These are phyloP conservation scores for Crotalus tigris DNA, from an alignment of 2,113 vertebrate species.

Conservation along the genomic window DNA sequence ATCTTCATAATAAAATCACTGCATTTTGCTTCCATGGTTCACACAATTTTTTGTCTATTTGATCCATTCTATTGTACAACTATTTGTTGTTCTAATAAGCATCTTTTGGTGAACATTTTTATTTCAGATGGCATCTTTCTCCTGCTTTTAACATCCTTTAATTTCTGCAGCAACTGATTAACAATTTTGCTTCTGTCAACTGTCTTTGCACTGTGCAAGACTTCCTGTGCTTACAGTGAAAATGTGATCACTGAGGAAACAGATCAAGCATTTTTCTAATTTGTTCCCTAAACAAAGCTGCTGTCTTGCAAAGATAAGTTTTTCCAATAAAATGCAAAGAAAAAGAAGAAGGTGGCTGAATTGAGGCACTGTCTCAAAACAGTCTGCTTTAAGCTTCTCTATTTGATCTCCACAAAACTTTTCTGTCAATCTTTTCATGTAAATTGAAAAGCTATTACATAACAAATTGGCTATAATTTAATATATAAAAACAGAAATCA, in stretches of 20 bases:
- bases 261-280: constrained; percentile 64
- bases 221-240: constrained; percentile 70
- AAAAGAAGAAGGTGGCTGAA: constrained; percentile 25
- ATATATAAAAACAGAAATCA: not conserved
- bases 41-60: constrained; percentile 4
- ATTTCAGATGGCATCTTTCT: not conserved
- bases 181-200: constrained; percentile 62
- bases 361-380: constrained; percentile 28
- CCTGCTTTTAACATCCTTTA: constrained; percentile 17
- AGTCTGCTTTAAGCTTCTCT: constrained; percentile 2
- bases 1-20: constrained; percentile 53
- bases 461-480: not conserved
- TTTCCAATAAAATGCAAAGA: constrained; percentile 33
- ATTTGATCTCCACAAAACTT: not conserved
- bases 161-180: constrained; percentile 29
- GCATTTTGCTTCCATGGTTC: constrained; percentile 50
- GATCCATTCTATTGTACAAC: constrained; percentile 23
- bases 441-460: not conserved
- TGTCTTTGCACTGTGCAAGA: constrained; percentile 65
- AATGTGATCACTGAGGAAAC: constrained; percentile 66
- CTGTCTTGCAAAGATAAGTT: constrained; percentile 61
- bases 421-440: not conserved
- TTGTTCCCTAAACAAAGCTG: constrained; percentile 63
- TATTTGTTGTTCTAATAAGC: constrained; percentile 16
- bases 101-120: not conserved